A percentile compares a stretch with the other conserved stretches of the same genome.
These are phyloP conservation scores for Monodelphis domestica DNA, from an alignment of 2,797 vertebrate species.

Conservation along the genomic window DNA sequence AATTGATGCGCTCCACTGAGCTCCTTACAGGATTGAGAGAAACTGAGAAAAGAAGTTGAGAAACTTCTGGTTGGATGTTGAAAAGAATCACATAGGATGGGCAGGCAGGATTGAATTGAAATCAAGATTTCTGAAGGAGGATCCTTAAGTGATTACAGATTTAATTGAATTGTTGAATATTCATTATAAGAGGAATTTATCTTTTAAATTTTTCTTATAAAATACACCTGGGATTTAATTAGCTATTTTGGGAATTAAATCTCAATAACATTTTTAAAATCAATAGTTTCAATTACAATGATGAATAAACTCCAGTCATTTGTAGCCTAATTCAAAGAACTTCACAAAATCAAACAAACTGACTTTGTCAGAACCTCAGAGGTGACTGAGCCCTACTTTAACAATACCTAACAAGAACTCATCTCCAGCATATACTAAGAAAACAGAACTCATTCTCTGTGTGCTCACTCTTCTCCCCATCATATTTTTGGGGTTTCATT, in stretches of 20 bases:
- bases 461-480: background rate
- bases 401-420: background rate
- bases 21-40: background rate
- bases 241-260: conserved; percentile 21
- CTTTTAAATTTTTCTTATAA: conserved; percentile 40
- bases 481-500: background rate
- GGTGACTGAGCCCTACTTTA: background rate
- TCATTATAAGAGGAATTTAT: conserved; percentile 40
- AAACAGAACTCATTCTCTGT: background rate
- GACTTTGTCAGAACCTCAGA: background rate
- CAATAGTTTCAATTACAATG: conserved; percentile 18
- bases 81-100: background rate
- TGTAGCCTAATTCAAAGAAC: background rate
- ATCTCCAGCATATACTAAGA: background rate
- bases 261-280: conserved; percentile 1
- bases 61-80: background rate
- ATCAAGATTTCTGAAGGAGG: background rate
- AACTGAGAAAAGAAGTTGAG: background rate
- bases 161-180: background rate
- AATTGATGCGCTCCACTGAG: background rate
- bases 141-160: background rate
- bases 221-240: background rate
- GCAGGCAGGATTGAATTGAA: background rate
- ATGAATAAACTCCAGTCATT: conserved; percentile 4
- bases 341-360: background rate